Conservation (phyloP, 2,113 vertebrate genomes). For the Etia nguti region DNA sequence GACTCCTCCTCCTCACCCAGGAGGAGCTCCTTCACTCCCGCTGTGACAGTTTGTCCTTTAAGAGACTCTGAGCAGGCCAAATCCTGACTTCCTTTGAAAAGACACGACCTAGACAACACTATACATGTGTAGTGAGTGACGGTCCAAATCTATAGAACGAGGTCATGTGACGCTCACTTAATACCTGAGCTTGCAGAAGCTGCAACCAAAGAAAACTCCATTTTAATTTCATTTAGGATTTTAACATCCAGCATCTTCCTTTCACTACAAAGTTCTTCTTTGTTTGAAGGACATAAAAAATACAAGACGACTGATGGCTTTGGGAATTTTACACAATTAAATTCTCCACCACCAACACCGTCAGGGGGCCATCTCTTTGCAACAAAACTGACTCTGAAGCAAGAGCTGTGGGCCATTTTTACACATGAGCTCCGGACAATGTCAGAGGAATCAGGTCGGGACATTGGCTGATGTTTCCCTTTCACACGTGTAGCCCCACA, state of each 20-base stretch:
- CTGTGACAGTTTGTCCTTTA: conserved; percentile 35
- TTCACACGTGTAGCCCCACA: neutral
- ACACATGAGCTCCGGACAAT: neutral
- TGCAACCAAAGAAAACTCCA: neutral
- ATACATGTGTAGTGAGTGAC: neutral
- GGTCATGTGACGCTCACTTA: neutral
- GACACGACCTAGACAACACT: neutral
- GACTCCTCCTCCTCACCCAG: conserved; percentile 11
- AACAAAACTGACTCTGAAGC: neutral
- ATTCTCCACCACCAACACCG: neutral
- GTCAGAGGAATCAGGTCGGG: neutral
- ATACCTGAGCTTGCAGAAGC: neutral
- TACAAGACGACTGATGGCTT: neutral
- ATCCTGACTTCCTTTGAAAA: neutral
- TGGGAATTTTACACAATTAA: neutral
- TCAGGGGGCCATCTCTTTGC: neutral
- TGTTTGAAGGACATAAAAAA: neutral
- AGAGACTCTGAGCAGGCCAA: neutral
- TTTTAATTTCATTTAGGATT: neutral
- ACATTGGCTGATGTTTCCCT: neutral
- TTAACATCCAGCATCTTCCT: neutral
- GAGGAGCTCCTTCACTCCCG: conserved; percentile 38
- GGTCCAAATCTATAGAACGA: neutral
- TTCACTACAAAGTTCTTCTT: neutral
- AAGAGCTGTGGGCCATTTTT: neutral